Evolutionary conservation across 2,113 vertebrate species (phyloP).

Genomic region (Lontra canadensis): DNA sequence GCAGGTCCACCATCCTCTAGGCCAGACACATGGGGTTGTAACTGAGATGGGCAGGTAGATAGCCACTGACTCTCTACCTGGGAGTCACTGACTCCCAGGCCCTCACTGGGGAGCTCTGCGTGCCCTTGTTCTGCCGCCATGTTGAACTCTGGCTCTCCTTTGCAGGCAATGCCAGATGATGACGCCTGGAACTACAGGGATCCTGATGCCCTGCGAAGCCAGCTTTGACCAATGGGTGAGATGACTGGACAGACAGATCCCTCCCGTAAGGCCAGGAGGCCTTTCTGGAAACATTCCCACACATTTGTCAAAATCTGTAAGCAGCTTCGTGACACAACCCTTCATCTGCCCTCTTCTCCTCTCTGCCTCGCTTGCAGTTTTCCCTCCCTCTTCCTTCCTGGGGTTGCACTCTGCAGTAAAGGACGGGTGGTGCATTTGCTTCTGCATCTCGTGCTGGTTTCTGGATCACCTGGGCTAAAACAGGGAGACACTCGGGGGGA

Average conservation of each 20-base stretch:
- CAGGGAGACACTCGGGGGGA: not conserved
- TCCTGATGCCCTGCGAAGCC: not conserved
- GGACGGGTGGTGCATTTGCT: no score
- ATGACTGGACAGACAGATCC: not conserved
- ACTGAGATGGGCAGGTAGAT: not conserved
- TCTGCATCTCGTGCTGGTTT: not conserved
- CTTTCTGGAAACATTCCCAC: not conserved
- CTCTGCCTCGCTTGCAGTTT: not conserved
- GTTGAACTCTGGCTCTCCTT: not conserved
- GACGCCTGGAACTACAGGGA: not conserved
- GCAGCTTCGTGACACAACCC: not conserved
- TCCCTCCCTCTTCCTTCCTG: not conserved
- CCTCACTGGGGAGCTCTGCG: accelerated
- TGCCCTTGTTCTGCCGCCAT: not conserved
- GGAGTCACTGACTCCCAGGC: not conserved
- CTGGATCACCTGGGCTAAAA: not conserved
- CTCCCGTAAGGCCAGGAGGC: not conserved
- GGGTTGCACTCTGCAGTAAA: not conserved
- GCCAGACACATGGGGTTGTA: not conserved
- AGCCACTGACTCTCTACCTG: not conserved
- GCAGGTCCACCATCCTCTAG: not conserved
- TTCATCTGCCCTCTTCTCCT: not conserved
- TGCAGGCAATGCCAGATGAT: not conserved
- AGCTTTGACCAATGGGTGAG: not conserved
- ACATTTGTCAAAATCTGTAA: not conserved